phyloP scores from a whole-genome alignment of 2,113 vertebrate genomes.

The Corythaeola cristata region DNA sequence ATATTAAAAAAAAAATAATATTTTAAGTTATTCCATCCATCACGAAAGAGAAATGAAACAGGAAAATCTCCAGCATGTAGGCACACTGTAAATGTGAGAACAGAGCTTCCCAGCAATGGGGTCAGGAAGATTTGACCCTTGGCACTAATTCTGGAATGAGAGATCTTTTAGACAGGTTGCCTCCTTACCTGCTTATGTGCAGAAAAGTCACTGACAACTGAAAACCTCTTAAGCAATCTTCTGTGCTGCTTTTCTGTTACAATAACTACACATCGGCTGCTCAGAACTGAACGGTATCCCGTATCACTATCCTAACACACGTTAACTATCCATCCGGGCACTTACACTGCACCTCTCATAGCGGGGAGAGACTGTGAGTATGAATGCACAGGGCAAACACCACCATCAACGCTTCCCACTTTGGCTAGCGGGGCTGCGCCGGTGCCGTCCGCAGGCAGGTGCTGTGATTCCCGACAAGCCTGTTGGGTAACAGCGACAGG shows the following conservation, averaged over 20 bases:
- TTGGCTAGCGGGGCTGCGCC: neutral
- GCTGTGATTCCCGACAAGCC: conserved; percentile 53
- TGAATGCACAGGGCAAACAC: neutral
- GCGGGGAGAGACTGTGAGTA: neutral
- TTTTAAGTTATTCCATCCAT: neutral
- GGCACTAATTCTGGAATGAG: neutral
- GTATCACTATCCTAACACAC: neutral
- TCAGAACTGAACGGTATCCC: neutral
- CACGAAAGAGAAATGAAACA: neutral
- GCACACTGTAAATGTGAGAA: neutral
- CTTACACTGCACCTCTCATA: neutral
- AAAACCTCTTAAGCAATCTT: neutral
- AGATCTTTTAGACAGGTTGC: neutral
- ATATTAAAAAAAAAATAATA: neutral
- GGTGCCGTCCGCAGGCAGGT: conserved; percentile 2
- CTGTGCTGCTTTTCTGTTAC: neutral
- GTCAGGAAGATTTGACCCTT: neutral
- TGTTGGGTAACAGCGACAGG: neutral
- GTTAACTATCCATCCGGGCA: neutral
- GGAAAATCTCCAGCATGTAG: neutral
- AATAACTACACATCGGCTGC: neutral
- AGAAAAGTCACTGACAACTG: neutral
- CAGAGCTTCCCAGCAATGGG: neutral
- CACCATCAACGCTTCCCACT: neutral
- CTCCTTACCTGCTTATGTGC: neutral